Conservation (phyloP, 2,888 invertebrate genomes). For the Lasioglossum malachurum region DNA sequence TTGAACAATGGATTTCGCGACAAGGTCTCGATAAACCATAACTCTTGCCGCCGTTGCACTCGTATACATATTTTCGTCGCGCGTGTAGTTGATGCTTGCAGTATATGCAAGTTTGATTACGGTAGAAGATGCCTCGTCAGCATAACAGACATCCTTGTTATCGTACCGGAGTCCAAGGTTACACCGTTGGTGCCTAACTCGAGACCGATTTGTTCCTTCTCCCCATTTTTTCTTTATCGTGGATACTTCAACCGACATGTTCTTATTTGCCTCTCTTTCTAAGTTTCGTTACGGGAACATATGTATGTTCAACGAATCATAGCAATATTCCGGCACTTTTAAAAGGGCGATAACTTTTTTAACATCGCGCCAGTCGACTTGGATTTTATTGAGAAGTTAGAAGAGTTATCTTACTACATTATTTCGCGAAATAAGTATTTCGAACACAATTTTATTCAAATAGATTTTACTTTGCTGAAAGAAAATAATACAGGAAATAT, state of each 20-base stretch:
- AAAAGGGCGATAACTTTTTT: too few relatives aligned
- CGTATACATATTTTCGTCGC: slow-evolving; percentile 63
- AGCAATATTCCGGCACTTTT: too few relatives aligned
- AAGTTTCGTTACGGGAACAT: not conserved
- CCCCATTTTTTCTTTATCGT: slow-evolving; percentile 21
- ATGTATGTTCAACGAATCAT: too few relatives aligned
- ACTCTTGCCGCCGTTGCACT: slow-evolving; percentile 35
- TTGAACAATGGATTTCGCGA: slow-evolving; percentile 10
- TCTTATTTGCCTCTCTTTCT: not conserved
- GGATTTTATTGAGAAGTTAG: too few relatives aligned
- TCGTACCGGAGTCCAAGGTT: slow-evolving; percentile 78
- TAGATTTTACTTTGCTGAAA: too few relatives aligned
- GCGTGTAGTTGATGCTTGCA: slow-evolving; percentile 58
- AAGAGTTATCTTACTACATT: too few relatives aligned
- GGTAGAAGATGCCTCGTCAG: slow-evolving; percentile 76
- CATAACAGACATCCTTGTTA: slow-evolving; percentile 81
- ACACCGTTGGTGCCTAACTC: slow-evolving; percentile 50
- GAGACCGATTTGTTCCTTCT: slow-evolving; percentile 48
- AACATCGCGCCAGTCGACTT: too few relatives aligned
- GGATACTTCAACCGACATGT: not conserved
- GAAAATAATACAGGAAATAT: too few relatives aligned
- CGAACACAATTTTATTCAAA: too few relatives aligned
- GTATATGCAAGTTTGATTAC: slow-evolving; percentile 72
- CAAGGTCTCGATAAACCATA: slow-evolving; percentile 15
- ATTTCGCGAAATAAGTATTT: too few relatives aligned